Evolutionary conservation across 2,888 invertebrate genomes (phyloP), one percentile per base, ranked within the genome.

Genomic region (Gastrophysa polygoni): DNA sequence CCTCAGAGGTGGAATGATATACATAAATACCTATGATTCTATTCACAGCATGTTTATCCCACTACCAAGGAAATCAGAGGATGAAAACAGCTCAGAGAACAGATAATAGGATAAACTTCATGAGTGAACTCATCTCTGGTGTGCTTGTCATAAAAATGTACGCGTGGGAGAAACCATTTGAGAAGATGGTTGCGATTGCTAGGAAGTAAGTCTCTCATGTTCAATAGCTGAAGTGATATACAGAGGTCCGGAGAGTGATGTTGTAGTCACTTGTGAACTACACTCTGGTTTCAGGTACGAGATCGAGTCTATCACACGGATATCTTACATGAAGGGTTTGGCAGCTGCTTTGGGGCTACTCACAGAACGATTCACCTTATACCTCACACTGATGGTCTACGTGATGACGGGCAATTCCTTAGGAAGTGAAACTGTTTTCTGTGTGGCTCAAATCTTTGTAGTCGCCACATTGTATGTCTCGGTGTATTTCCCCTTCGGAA

Each of bases 121-220:
- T 91, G 90, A 89, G 87, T 72, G 91, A 91, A 80, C 88, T 91
- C 51, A 86, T 91, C 32, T 84, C 86, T 1, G 91, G 89, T 0
- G 91, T 91, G 69, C 85, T 88, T 73, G 89, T 91, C 1, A 90
- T 91, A 67, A 91, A 91, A 78, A 91, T 91, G 91, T 91, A 91
- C 74, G 88, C 90, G 0, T 91, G 91, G 86, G 91, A 91, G 73
- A 86, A 85, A 66, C 88, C 90, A 0, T 91, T 91, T 73, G 86
- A 87, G 47, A 83, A 85, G 28, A 73, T 90, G 48, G 85, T 91
- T 0, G 84, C 83, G 49, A 73, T 85, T 3, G 84, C 89, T 0
- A 80, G 91, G 74, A 85, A 83, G 87, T 88, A 80, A 78, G 82
- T 72, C 28, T n/a, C n/a, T n/a, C n/a, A n/a, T n/a, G n/a, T 47